Evolutionary conservation across 2,888 invertebrate genomes (phyloP), one percentile per base, ranked within the genome.

Genomic region (Ommatoiulus sabulosus): DNA sequence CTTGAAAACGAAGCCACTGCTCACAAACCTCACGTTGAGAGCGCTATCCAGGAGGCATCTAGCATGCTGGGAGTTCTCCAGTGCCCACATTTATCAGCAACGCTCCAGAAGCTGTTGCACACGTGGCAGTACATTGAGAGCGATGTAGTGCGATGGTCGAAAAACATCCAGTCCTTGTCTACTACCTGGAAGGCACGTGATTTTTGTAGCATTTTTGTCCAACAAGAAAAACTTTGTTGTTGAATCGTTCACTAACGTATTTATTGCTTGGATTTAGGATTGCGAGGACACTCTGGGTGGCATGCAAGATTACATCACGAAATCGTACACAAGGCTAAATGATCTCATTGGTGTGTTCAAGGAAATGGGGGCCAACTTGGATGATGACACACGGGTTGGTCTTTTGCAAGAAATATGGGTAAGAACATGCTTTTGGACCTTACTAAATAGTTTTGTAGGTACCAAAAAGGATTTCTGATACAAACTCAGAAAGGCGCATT

Each of bases 371-470:
- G 84, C 84, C 15, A 72, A 48, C 17, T 46, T 88, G 44, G 88
- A 88, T 35, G 88, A 88, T 17, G 85, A 88, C 15, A 48, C 48
- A 20, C 84, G 44, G n/a, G 46, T 88, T 8, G 46, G 20, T 2
- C 48, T 88, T 7, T n/a, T 88, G n/a, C 88, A 88, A 85, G 88
- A 85, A 17, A 72, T 88, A 35, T 88, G 88, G 88, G 88, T 88
- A 88, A 43, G 80, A 44, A 8, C 44, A 44, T 80, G 17, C 17
- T 35, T 63, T 57, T 12, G 0, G n/a, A 15, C 24, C 15, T 86
- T 44, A 44, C 12, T 24, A 80, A 24, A 10, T 15, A 35, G 15
- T 35, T 35, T 35, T 12, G 35, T 15, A 10, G 80, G 2, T 20
- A 80, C 3, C 4, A 17, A 35, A 80, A 80, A 8, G 6, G 80